Conservation (phyloP, 2,797 vertebrate genomes). For the Tauraco hartlaubi region DNA sequence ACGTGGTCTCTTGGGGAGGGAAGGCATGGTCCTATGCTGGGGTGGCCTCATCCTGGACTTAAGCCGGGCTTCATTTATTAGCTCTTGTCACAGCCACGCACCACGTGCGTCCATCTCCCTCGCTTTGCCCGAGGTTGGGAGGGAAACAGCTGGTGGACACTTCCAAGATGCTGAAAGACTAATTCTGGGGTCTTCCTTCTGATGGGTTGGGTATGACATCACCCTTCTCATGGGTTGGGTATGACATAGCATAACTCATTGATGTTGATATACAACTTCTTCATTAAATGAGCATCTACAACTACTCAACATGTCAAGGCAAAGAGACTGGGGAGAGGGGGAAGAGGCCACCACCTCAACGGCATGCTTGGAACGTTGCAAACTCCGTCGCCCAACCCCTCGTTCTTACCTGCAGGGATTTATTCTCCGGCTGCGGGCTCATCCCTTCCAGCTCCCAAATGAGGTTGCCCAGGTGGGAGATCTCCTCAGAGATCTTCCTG, state of each 20-base stretch:
- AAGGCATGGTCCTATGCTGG: too few relatives aligned
- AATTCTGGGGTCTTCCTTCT: background rate
- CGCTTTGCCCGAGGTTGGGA: background rate
- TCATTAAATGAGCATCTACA: background rate
- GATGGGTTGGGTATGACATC: background rate
- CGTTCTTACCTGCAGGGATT: background rate
- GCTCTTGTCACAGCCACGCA: too few relatives aligned
- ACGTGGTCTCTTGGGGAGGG: background rate
- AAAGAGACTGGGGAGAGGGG: background rate
- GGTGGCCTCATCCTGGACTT: background rate
- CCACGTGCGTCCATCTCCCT: background rate
- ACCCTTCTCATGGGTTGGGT: background rate
- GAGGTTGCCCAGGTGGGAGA: background rate
- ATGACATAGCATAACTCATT: background rate
- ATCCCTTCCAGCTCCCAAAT: background rate
- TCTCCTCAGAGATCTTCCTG: conserved; percentile 80
- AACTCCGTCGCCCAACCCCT: too few relatives aligned
- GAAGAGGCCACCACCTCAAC: background rate
- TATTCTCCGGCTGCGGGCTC: background rate
- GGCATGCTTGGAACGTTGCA: fast-evolving
- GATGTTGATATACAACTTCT: too few relatives aligned
- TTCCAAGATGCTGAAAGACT: background rate
- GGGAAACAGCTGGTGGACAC: background rate
- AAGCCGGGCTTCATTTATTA: background rate
- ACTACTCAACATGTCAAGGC: background rate